phyloP scores from a whole-genome alignment of 2,888 invertebrate genomes.

The Tetheella fluctuosa region DNA sequence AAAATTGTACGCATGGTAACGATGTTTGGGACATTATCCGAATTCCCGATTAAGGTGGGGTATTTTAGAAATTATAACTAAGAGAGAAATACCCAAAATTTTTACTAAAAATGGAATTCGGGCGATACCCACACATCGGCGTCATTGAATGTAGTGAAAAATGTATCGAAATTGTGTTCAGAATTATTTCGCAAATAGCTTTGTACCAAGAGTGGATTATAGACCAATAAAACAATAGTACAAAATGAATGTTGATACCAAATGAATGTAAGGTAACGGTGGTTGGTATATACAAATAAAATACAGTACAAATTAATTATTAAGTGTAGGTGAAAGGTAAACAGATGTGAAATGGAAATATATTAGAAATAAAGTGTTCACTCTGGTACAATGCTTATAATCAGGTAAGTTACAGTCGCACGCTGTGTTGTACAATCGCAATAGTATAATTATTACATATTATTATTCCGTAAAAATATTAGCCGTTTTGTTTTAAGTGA shows the following conservation, averaged over 20 bases:
- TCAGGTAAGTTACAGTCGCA: constrained; percentile 72
- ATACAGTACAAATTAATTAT: constrained; percentile 80
- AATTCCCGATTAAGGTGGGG: constrained; percentile 57
- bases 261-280: constrained; percentile 62
- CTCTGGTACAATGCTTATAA: constrained; percentile 74
- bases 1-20: constrained; percentile 76
- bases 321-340: constrained; percentile 68
- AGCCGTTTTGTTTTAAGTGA: too few species aligned
- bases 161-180: constrained; percentile 76
- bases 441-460: too few species aligned
- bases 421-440: constrained; percentile 30
- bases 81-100: constrained; percentile 62
- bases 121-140: constrained; percentile 44
- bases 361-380: constrained; percentile 37
- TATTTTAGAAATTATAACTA: constrained; percentile 61
- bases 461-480: too few species aligned
- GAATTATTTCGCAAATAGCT: constrained; percentile 62
- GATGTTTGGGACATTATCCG: constrained; percentile 48
- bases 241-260: constrained; percentile 64
- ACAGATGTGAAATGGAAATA: constrained; percentile 52
- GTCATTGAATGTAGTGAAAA: constrained; percentile 74
- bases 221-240: constrained; percentile 60
- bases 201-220: constrained; percentile 70
- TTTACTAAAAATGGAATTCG: constrained; percentile 63
- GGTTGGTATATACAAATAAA: constrained; percentile 67